Base-by-base conservation (phyloP, 2,888 invertebrate genomes). In the Epistrophe eligans region DNA sequence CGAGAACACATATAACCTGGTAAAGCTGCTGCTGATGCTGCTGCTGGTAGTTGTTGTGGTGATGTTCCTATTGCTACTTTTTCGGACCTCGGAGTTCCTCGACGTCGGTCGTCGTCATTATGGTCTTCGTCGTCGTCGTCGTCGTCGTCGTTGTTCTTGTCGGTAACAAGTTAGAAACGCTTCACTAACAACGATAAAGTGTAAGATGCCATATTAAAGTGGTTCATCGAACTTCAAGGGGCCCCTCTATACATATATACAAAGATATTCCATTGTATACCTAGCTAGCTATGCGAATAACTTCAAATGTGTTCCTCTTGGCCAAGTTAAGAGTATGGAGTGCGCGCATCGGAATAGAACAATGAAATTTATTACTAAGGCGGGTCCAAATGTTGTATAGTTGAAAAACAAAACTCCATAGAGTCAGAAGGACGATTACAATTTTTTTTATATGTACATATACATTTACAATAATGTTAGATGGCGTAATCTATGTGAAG, bases 101-200 rank as follows among this genome's bases (percentile, higher is more conserved):
- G 7, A 13, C 50, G 50, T 32, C 48, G 24, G 24, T 24, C 24
- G 3, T 67, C 32, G 7, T 4, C 50, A n/a, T n/a, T n/a, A n/a
- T n/a, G n/a, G n/a, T n/a, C n/a, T n/a, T 24, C 24, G 24, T 24
- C 24, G 3, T 67, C 32, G 7, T 4, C 50, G 50, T 32, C 32
- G 45, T 45, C 64, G 4, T 64, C 40, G 40, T 58, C 32, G 28
- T 67, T 55, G 70, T 55, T 35, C 24, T 73, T 52, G 45, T 55
- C 52, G 50, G 35, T 70, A 55, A 50, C 70, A 38, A 50, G 70
- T 52, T 70, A 50, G 52, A 52, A 81, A 81, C 77, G 72, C 77
- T 77, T 85, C 79, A 83, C 84, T 79, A 76, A 84, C 84, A 79
- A 77, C 81, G 81, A 81, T 81, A 67, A 50, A 81, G 84, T 77